Base-by-base conservation (phyloP, 2,797 vertebrate species). In the Cryptoblepharus egeriae region DNA sequence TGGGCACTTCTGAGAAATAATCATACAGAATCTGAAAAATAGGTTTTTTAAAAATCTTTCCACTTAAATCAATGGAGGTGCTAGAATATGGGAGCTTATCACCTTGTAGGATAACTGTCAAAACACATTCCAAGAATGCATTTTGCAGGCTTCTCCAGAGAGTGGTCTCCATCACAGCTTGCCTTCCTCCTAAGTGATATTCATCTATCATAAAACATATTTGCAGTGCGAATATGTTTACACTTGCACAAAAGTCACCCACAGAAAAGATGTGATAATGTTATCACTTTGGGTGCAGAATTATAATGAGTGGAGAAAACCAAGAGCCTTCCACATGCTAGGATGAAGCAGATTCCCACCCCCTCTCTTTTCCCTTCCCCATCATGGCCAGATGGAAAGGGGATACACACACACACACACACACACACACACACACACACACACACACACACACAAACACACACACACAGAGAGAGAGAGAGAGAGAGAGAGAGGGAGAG, bases 251-350 rank as follows among this genome's bases (percentile, higher is more conserved):
- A 79, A 84, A 84, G 60, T 84, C 76, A 84, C 82, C 82, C 82
- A 84, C 82, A 79, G 79, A 84, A 84, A 84, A 84, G 70, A 84
- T 84, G 82, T 84, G 82, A 84, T 84, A 84, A 84, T 74, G 76
- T 84, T 84, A 84, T 84, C 82, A 84, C 82, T 84, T 84, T 74
- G 1, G 70, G 82, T 84, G 82, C 61, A 37, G 82, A 84, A 79
- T 84, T 84, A 84, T 84, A 84, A 84, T 84, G 82, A 84, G 76
- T 79, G 71, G 60, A 15, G 63, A 74, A 73, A 49, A 77, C 20
- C 63, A 68, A 58, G 73, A 69, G 73, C 63, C 20, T 82, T 82
- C 80, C 80, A 68, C 82, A 79, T 68, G 82, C 82, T 72, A 73
- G 67, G 73, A 74, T 74, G 82, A 84, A 79, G 61, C 82, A 79